phyloP scores from a whole-genome alignment of 92 coral and sea anemone species.

The Phenganax subtilis region DNA sequence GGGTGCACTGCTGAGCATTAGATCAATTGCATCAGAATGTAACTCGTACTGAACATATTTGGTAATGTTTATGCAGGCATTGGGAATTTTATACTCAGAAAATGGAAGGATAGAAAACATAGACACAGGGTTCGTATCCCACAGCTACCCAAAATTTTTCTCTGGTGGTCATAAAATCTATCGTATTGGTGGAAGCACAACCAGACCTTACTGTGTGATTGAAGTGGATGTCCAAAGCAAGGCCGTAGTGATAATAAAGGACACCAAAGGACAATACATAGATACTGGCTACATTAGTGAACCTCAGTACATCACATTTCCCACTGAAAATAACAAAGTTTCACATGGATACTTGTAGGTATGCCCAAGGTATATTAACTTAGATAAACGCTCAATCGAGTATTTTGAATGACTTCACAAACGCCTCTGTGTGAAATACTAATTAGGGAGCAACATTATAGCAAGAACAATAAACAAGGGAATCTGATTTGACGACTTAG shows the following conservation, averaged over 20 bases:
- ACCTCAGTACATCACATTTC: slow-evolving; percentile 62
- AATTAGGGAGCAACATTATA: no score
- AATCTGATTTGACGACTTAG: no score
- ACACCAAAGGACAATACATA: slow-evolving; percentile 45
- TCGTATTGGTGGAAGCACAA: slow-evolving; percentile 65
- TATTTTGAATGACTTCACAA: no score
- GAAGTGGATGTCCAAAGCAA: slow-evolving; percentile 56
- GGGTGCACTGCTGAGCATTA: background rate
- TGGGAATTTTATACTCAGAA: slow-evolving; percentile 58
- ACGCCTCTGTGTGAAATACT: no score
- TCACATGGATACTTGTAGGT: slow-evolving; percentile 71
- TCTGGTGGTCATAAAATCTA: slow-evolving; percentile 61
- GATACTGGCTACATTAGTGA: slow-evolving; percentile 67
- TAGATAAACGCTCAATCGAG: no score
- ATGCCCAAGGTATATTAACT: slow-evolving; percentile 63
- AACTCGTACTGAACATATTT: background rate
- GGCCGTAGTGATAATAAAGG: slow-evolving; percentile 52
- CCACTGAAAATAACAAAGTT: slow-evolving; percentile 58
- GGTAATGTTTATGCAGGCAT: slow-evolving; percentile 38
- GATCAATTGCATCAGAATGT: background rate
- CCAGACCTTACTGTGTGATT: slow-evolving; percentile 54
- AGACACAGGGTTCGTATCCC: slow-evolving; percentile 55
- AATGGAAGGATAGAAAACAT: slow-evolving; percentile 51
- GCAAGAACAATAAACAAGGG: no score
- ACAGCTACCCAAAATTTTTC: slow-evolving; percentile 48